These are phyloP conservation scores for Alca torda DNA, from an alignment of 2,797 vertebrate species.

Conservation along the genomic window DNA sequence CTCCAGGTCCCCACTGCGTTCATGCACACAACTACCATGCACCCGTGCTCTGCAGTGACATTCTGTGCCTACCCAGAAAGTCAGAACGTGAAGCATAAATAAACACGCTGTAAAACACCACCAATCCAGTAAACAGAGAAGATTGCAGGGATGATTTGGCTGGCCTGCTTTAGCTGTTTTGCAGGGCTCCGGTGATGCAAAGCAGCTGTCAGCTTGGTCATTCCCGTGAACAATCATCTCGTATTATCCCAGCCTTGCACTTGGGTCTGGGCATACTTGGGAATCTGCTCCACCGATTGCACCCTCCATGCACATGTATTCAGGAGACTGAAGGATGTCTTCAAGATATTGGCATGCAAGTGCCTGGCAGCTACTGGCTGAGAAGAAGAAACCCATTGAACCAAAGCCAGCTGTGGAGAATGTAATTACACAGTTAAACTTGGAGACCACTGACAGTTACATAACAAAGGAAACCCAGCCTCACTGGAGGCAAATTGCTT, in stretches of 20 bases:
- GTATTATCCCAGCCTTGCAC: background rate
- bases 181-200: background rate
- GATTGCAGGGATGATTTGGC: background rate
- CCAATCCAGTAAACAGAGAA: background rate
- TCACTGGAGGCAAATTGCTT: background rate
- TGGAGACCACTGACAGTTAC: background rate
- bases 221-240: background rate
- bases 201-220: slow-evolving; percentile 11
- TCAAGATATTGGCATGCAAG: background rate
- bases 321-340: background rate
- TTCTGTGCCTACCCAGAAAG: background rate
- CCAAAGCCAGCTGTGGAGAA: background rate
- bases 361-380: background rate
- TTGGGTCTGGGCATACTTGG: background rate
- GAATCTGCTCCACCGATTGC: background rate
- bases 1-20: background rate
- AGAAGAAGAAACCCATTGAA: background rate
- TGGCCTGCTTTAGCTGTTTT: background rate
- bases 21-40: accelerated
- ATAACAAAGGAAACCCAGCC: background rate
- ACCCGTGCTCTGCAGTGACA: accelerated
- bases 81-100: accelerated
- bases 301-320: background rate
- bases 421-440: background rate
- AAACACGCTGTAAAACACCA: background rate